Base-by-base conservation (phyloP, 1,140 invertebrate genomes). In the Cyphomyrmex costatus region DNA sequence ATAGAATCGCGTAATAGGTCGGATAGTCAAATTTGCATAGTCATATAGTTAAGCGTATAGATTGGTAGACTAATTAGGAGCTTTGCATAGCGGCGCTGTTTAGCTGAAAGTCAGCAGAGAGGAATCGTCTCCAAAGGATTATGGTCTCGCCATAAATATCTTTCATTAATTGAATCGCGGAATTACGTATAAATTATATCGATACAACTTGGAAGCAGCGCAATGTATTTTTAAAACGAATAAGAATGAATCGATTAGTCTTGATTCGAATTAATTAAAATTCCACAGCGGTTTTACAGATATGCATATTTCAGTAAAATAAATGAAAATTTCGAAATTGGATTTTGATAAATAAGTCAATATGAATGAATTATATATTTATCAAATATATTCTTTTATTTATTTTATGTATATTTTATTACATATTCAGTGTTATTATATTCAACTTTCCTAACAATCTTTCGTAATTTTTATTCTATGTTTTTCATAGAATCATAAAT, bases 1-100 rank as follows among this genome's bases (percentile, higher is more conserved):
- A 77, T 77, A 77, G 73, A 77, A 77, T 77, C 56, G 56, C 73
- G 56, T 77, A 77, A 77, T 61, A 77, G 73, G 73, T 77, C 73
- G 73, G 56, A 77, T 61, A 77, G 73, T 36, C 73, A 77, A 77
- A 77, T 61, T 77, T 77, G 21, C 73, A 77, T 77, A 77, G 73
- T 61, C 56, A 61, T 77, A 77, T 61, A 61, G 73, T 76, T 76
- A 77, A 77, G 56, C 73, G 56, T 36, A 61, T 60, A 61, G 53
- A 60, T 77, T 77, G 73, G 73, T 77, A 77, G 73, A 60, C 56
- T 58, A 77, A 77, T 77, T 77, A 77, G 73, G 56, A 77, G 73
- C 56, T 77, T 77, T 77, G 73, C 73, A 77, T 77, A 60, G 56
- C 33, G 73, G 33, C 33, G 71, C 21, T 60, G 73, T 77, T 77